These are phyloP conservation scores for Magallana nippona DNA, from an alignment of 2,888 invertebrate genomes.

Conservation along the genomic window DNA sequence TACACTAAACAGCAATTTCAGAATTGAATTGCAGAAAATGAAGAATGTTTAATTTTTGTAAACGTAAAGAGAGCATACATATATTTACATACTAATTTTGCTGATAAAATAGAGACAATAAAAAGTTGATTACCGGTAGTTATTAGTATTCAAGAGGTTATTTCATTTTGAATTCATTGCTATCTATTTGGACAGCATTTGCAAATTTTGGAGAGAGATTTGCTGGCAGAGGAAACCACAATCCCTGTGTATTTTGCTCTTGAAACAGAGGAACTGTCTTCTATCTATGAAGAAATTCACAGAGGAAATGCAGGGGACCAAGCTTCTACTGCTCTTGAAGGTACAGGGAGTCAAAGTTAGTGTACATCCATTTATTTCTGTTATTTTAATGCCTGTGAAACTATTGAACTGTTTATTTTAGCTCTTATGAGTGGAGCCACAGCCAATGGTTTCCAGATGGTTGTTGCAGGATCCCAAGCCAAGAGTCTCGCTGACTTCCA, in stretches of 20 bases:
- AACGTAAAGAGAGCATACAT: too few relatives aligned
- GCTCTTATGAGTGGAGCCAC: slow-evolving; percentile 92
- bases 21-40: too few relatives aligned
- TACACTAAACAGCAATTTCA: too few relatives aligned
- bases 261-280: slow-evolving; percentile 87
- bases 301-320: slow-evolving; percentile 86
- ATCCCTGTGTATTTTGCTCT: slow-evolving; percentile 91
- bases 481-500: slow-evolving; percentile 88
- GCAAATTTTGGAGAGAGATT: slow-evolving; percentile 87
- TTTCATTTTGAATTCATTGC: too few relatives aligned
- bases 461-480: slow-evolving; percentile 88
- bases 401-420: slow-evolving; percentile 63
- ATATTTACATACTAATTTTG: too few relatives aligned
- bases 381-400: too few relatives aligned
- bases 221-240: slow-evolving; percentile 88
- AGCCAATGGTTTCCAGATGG: slow-evolving; percentile 96
- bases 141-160: too few relatives aligned
- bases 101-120: too few relatives aligned
- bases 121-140: too few relatives aligned
- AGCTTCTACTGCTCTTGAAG: slow-evolving; percentile 88
- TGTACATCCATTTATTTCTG: too few relatives aligned
- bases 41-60: too few relatives aligned
- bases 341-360: slow-evolving; percentile 67
- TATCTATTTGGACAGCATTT: slow-evolving; percentile 70
- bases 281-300: slow-evolving; percentile 88